Base-by-base conservation (phyloP, 2,113 vertebrate genomes). In the Periophthalmus modestus region DNA sequence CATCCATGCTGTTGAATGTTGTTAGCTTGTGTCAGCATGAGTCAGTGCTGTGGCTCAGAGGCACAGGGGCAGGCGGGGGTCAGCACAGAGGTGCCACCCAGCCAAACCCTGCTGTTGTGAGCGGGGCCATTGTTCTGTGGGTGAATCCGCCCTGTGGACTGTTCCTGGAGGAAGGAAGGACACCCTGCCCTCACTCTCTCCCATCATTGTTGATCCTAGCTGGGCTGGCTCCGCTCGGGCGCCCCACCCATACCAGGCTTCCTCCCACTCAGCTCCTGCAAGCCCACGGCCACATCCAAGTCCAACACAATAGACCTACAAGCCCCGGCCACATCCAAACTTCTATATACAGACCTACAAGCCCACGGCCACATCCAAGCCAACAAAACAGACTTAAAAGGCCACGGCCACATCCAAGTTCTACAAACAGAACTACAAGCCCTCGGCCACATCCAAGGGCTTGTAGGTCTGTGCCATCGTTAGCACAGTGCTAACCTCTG, bases 91-190 rank as follows among this genome's bases (percentile, higher is more conserved):
- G 83, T 88, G 82, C 87, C 82, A 82, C 82, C 77, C 84, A 43
- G 81, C 82, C 52, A 78, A 91, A 87, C 88, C 85, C 74, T 80
- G 79, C 68, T 69, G 47, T 58, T 82, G 89, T 85, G 65, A 83
- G 86, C 75, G 82, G 86, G 86, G 83, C 80, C 78, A 88, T 90
- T 88, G 89, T 90, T 89, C 85, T 5, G 34, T 47, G 7, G 5
- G 69, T 73, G 88, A 88, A 83, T 89, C 77, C 91, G 89, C 89
- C 91, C 91, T 87, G 52, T 55, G 7, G 52, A 55, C 19, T 55
- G 89, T 91, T 91, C 91, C 89, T 91, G 87, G 80, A 92, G 89
- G 89, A 92, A 89, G 91, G 91, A 92, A 92, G 89, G 88, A 91
- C 89, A 90, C 91, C 89, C 88, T 89, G 88, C 88, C 91, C 89